Evolutionary conservation across 2,113 vertebrate genomes (phyloP), one percentile per base, ranked within the genome.

Genomic region (Myxocyprinus asiaticus): DNA sequence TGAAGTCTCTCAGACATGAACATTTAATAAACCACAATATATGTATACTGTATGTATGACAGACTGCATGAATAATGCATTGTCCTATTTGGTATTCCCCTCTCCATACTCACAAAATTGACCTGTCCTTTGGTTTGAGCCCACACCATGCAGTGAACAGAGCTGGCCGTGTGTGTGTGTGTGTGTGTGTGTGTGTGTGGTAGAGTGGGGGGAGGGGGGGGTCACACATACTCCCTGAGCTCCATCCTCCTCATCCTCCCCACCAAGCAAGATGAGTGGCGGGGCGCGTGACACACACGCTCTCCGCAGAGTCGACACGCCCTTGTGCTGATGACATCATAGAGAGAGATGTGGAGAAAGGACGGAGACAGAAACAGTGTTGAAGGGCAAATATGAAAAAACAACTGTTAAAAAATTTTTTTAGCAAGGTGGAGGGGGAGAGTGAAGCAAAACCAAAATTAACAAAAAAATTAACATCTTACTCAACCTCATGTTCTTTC

Each of bases 151-250:
- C 69, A 64, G 63, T 74, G 64, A 44, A 62, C 17, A 43, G 43
- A 62, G 15, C 47, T 71, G 81, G 22, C 22, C 22, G 22, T 53
- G 64, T 79, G 62, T 85, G 50, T 79, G 84, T 70, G 43, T 76
- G 82, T 72, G 62, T 76, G 45, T 5, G 11, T 33, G 22, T 53
- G 64, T 79, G 62, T 85, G 50, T 79, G 84, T 70, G 43, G 74
- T 82, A 69, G 62, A 78, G 45, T 5, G 11, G 73, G 75, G 45
- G 55, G 12, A 53, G 50, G 53, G 33, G 43, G 50, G 33, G 43
- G 50, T 82, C 8, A 64, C 86, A 94, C 92, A 78, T 94, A 94
- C 93, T 93, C 90, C 93, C 91, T 94, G 92, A 87, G 88, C 89
- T 88, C 91, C 92, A 85, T 91, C 90, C 82, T 91, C 89, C 83